A percentile compares a stretch with the other conserved stretches of the same genome.
Evolutionary conservation across 2,113 vertebrate genomes (phyloP).

Genomic region (Chascanopsetta lugubris): DNA sequence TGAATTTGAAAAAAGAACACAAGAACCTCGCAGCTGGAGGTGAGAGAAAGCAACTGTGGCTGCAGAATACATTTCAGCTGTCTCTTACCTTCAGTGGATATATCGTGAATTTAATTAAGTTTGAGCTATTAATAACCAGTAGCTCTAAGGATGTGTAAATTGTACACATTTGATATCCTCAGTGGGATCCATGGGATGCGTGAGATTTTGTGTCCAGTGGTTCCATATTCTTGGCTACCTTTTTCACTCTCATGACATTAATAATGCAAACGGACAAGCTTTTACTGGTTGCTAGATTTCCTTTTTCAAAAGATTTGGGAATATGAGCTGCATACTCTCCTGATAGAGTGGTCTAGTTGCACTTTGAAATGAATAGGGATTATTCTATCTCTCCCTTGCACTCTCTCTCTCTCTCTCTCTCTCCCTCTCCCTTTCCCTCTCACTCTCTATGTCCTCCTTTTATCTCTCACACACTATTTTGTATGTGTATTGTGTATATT

Average conservation of each 20-base stretch:
- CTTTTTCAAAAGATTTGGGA: slow-evolving; percentile 62
- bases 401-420: too few species aligned
- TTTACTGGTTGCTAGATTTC: slow-evolving; percentile 72
- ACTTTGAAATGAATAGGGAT: slow-evolving; percentile 47
- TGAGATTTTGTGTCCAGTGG: slow-evolving; percentile 4
- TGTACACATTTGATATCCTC: slow-evolving; percentile 1
- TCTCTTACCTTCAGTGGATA: slow-evolving; percentile 4
- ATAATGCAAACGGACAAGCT: slow-evolving; percentile 72
- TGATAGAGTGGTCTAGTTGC: slow-evolving; percentile 36
- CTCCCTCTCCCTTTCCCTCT: too few species aligned
- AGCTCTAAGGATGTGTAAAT: neutral
- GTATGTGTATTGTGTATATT: slow-evolving; percentile 61
- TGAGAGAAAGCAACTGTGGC: slow-evolving; percentile 39
- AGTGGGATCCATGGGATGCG: neutral
- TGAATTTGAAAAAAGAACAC: slow-evolving; percentile 67
- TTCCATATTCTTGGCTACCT: slow-evolving; percentile 33
- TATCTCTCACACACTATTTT: slow-evolving; percentile 40
- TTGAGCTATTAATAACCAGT: neutral
- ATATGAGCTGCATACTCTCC: slow-evolving; percentile 52
- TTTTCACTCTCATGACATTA: slow-evolving; percentile 65
- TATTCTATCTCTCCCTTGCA: slow-evolving; percentile 23
- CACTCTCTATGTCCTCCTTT: too few species aligned
- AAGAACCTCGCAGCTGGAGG: slow-evolving; percentile 43
- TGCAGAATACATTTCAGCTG: slow-evolving; percentile 29
- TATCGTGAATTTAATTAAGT: neutral